Evolutionary conservation across 2,113 vertebrate species (phyloP).

Genomic region (Numenius arquata): DNA sequence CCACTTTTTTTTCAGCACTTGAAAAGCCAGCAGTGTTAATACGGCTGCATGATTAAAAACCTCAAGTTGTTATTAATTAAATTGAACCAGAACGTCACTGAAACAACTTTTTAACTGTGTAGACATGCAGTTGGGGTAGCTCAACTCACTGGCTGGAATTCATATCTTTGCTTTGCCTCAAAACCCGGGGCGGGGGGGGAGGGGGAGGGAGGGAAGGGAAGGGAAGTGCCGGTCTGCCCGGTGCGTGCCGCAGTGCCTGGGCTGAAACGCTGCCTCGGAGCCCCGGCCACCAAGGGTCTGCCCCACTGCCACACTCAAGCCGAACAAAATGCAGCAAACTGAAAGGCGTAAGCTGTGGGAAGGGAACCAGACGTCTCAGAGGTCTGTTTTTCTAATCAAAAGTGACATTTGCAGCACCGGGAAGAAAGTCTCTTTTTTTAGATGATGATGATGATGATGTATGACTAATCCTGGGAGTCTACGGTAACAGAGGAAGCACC

Average conservation of each 20-base stretch:
- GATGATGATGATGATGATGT: background rate
- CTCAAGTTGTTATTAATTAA: background rate
- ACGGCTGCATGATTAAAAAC: background rate
- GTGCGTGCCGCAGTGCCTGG: fast-evolving
- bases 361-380: background rate
- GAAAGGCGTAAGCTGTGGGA: background rate
- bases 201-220: too few species aligned
- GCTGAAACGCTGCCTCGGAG: background rate
- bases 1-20: background rate
- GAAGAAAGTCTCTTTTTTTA: background rate
- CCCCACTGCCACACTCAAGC: background rate
- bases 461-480: conserved; percentile 1
- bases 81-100: background rate
- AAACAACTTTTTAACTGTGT: background rate
- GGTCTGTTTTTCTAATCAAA: background rate
- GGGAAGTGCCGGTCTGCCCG: background rate
- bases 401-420: background rate
- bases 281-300: fast-evolving
- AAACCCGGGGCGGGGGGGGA: too few species aligned
- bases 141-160: background rate
- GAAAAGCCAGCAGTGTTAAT: background rate
- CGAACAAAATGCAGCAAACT: background rate
- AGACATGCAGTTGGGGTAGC: background rate
- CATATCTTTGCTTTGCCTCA: background rate
- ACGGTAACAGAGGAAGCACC: background rate